Conservation (phyloP, 2,113 vertebrate genomes). For the Platysternon megacephalum region DNA sequence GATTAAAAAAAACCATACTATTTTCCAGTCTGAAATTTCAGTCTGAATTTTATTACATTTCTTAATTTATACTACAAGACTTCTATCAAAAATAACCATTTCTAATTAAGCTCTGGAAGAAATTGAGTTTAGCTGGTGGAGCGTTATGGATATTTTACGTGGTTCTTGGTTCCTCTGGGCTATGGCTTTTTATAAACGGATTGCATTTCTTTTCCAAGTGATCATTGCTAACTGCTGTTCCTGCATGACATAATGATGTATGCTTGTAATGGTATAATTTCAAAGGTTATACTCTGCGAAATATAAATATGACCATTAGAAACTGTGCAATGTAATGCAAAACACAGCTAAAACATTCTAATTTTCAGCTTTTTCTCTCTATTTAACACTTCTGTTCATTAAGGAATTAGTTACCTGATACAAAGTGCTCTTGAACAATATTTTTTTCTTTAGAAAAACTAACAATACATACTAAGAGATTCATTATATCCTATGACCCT, state of each 20-base stretch:
- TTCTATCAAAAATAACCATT: constrained; percentile 6
- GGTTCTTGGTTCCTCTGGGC: neutral
- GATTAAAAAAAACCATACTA: neutral
- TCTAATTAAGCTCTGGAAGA: constrained; percentile 33
- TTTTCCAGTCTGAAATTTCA: neutral
- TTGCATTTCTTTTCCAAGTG: neutral
- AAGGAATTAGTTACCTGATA: neutral
- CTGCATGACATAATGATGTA: neutral
- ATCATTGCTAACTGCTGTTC: neutral
- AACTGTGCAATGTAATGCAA: neutral
- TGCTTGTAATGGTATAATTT: neutral
- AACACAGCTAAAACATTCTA: neutral
- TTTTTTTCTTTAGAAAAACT: neutral
- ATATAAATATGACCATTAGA: neutral
- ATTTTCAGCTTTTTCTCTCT: neutral
- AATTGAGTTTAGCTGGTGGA: neutral
- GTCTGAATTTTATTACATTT: constrained; percentile 19
- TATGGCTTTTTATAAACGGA: neutral
- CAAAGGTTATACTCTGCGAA: neutral
- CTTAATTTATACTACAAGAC: neutral
- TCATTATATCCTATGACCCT: neutral
- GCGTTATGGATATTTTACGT: neutral
- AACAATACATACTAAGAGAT: neutral
- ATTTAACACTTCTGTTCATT: neutral
- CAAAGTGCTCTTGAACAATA: neutral